Conservation (phyloP, 2,113 vertebrate species). For the Cyprinus carpio region DNA sequence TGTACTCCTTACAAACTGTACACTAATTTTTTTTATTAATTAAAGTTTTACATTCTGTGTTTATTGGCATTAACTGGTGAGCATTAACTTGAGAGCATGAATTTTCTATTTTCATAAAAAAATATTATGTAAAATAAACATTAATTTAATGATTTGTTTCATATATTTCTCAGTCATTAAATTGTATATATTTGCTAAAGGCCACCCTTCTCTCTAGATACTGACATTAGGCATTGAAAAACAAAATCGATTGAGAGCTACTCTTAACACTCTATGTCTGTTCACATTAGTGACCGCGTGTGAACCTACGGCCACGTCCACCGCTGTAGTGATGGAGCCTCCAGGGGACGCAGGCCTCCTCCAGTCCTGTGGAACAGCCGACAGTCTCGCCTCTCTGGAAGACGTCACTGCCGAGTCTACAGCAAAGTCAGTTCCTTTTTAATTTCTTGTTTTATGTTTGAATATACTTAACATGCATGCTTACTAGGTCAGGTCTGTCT, state of each 20-base stretch:
- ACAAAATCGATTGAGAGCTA: not conserved
- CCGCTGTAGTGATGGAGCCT: slow-evolving; percentile 65
- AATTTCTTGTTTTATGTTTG: not conserved
- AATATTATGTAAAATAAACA: no score
- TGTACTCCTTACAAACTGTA: no score
- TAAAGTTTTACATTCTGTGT: no score
- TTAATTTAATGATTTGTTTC: no score
- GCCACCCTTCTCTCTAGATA: not conserved
- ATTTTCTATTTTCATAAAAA: no score
- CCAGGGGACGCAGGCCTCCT: slow-evolving; percentile 34
- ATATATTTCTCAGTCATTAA: not conserved
- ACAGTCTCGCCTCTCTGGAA: slow-evolving; percentile 50
- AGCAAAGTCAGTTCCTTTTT: slow-evolving; percentile 69
- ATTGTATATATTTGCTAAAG: not conserved
- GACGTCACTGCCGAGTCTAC: slow-evolving; percentile 56
- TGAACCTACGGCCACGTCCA: slow-evolving; percentile 66
- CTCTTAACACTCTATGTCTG: slow-evolving; percentile 18
- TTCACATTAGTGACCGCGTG: slow-evolving; percentile 73
- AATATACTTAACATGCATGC: not conserved
- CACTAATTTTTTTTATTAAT: no score
- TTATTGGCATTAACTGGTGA: no score
- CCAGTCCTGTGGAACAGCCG: slow-evolving; percentile 48
- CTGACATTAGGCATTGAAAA: not conserved
- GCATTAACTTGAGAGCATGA: no score
- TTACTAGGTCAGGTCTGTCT: not conserved